Conservation (phyloP, 2,113 vertebrate species). For the Sapayoa aenigma region DNA sequence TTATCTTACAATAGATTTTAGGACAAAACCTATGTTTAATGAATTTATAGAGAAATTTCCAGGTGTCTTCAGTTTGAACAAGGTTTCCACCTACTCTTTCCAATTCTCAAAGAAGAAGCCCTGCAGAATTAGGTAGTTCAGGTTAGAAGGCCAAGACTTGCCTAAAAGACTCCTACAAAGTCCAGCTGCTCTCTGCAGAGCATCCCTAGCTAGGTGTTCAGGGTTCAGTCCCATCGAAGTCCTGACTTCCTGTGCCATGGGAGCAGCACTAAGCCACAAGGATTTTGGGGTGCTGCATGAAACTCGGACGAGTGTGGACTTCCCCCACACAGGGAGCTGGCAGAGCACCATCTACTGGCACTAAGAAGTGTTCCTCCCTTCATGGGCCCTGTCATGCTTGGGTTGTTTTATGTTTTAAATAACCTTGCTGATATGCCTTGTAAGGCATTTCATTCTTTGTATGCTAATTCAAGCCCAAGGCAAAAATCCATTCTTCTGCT, state of each 20-base stretch:
- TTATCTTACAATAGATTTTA: background rate
- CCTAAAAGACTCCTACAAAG: background rate
- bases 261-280: background rate
- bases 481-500: background rate
- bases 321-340: background rate
- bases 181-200: background rate
- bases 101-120: background rate
- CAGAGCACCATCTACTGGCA: background rate
- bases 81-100: background rate
- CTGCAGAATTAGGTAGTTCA: background rate
- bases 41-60: background rate
- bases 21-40: background rate
- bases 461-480: background rate
- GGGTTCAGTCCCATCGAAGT: background rate
- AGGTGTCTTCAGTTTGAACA: background rate
- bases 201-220: background rate
- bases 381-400: background rate
- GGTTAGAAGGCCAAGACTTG: background rate
- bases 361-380: background rate
- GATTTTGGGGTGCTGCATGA: background rate
- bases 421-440: background rate
- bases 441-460: background rate
- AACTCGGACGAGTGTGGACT: background rate
- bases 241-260: rapidly evolving
- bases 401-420: constrained; percentile 1